Percentiles rank a stretch among this genome's conserved stretches.
Conservation (phyloP, 1,140 invertebrate genomes). For the Hyles euphorbiae region DNA sequence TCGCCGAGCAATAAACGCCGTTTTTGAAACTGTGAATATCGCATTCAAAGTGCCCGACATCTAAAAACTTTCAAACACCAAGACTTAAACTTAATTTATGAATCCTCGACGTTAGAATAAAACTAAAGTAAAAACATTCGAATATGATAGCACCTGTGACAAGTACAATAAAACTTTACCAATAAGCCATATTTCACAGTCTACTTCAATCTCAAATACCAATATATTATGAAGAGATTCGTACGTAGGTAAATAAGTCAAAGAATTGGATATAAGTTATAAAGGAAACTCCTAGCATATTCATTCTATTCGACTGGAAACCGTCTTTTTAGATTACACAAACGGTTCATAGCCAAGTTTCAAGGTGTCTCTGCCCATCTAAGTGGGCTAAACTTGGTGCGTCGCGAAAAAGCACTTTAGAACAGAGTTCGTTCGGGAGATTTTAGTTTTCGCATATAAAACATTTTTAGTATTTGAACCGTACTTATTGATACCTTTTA, state of each 20-base stretch:
- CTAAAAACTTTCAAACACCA: not conserved
- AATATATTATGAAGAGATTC: slow-evolving; percentile 68
- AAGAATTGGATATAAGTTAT: slow-evolving; percentile 61
- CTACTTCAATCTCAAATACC: slow-evolving; percentile 68
- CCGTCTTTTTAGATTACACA: slow-evolving; percentile 32
- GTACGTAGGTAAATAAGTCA: slow-evolving; percentile 56
- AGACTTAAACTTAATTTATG: not conserved
- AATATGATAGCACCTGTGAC: slow-evolving; percentile 59
- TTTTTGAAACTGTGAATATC: not conserved
- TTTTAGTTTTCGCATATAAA: slow-evolving; percentile 28
- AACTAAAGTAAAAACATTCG: slow-evolving; percentile 42
- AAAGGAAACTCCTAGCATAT: slow-evolving; percentile 45
- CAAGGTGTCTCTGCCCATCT: slow-evolving; percentile 41
- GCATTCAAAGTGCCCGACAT: not conserved
- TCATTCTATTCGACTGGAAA: slow-evolving; percentile 44
- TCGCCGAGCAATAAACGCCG: too few relatives aligned
- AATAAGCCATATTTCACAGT: slow-evolving; percentile 71
- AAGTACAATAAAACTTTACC: slow-evolving; percentile 71
- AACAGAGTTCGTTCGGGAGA: slow-evolving; percentile 28
- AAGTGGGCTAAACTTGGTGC: slow-evolving; percentile 39
- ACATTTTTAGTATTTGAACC: slow-evolving; percentile 8
- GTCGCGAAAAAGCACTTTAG: slow-evolving; percentile 43
- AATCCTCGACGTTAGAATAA: slow-evolving; percentile 16
- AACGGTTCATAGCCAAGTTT: slow-evolving; percentile 33
- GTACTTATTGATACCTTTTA: slow-evolving; percentile 2